phyloP scores from a whole-genome alignment of 2,113 vertebrate genomes.

The Odontesthes bonariensis region DNA sequence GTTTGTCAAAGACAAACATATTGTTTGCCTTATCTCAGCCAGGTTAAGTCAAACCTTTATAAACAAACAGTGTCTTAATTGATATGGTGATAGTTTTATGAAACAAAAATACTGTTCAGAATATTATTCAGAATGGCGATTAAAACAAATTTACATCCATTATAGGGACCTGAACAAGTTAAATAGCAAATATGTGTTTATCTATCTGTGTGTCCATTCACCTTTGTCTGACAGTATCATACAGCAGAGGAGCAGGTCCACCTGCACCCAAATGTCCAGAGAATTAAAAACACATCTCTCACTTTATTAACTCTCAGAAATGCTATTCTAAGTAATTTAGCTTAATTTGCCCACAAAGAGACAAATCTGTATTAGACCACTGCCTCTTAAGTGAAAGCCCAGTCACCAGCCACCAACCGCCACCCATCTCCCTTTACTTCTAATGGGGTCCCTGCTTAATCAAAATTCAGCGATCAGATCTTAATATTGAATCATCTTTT shows the following conservation, averaged over 20 bases:
- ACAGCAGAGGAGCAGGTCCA: conserved; percentile 77
- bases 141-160: too few species aligned
- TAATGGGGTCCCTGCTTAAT: conserved; percentile 99
- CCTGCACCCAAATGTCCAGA: conserved; percentile 87
- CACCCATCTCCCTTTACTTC: conserved; percentile 94
- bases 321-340: conserved; percentile 99
- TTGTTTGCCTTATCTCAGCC: too few species aligned
- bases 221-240: conserved; percentile 56
- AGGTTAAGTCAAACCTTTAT: too few species aligned
- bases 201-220: conserved; percentile 20
- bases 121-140: too few species aligned
- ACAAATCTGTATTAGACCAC: conserved; percentile 95
- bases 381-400: conserved; percentile 92
- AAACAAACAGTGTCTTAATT: too few species aligned
- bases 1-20: too few species aligned
- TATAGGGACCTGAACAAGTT: too few species aligned
- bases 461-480: conserved; percentile 99
- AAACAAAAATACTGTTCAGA: too few species aligned
- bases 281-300: conserved; percentile 87
- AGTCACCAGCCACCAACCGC: conserved; percentile 83
- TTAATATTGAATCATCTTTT: conserved; percentile 99
- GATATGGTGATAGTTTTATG: too few species aligned
- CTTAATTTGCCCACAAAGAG: conserved; percentile 93
- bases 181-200: background rate
- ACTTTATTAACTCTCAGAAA: conserved; percentile 89